Evolutionary conservation across 2,888 invertebrate genomes (phyloP).

Genomic region (Thera obeliscata): DNA sequence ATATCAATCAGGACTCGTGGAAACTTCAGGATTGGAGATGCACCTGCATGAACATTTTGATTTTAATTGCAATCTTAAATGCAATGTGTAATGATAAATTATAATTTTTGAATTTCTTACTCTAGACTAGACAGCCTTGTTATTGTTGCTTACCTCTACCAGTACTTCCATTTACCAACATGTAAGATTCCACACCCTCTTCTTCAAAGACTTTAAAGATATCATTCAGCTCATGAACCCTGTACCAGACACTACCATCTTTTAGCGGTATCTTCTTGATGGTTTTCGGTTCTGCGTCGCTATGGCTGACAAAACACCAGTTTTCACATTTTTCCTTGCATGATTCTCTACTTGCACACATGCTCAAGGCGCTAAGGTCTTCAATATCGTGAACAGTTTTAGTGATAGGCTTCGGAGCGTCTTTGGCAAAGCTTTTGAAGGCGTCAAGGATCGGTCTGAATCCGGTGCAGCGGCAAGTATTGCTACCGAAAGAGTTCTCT

Average conservation of each 20-base stretch:
- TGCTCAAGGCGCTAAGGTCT: constrained; percentile 59
- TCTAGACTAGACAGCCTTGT: not conserved
- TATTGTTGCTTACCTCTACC: constrained; percentile 81
- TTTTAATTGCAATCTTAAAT: not conserved
- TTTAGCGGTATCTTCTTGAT: constrained; percentile 57
- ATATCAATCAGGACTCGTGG: constrained; percentile 87
- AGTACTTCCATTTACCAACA: constrained; percentile 89
- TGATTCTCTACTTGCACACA: constrained; percentile 49
- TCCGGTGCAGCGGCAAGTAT: constrained; percentile 92
- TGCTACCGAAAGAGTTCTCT: constrained; percentile 90
- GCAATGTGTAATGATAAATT: too few relatives aligned
- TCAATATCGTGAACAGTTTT: constrained; percentile 76
- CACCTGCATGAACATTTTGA: constrained; percentile 60
- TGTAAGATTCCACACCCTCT: constrained; percentile 76
- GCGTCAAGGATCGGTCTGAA: constrained; percentile 91
- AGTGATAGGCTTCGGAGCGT: constrained; percentile 72
- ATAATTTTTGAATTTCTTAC: not conserved
- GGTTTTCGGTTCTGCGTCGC: constrained; percentile 44
- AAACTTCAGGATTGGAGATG: constrained; percentile 66
- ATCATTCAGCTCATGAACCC: constrained; percentile 75
- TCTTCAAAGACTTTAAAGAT: constrained; percentile 75
- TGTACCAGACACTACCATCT: constrained; percentile 79
- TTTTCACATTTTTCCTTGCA: constrained; percentile 62
- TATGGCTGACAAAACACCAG: constrained; percentile 62
- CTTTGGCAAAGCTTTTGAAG: constrained; percentile 89